Conservation (phyloP, 2,888 invertebrate genomes). For the Phania funesta region DNA sequence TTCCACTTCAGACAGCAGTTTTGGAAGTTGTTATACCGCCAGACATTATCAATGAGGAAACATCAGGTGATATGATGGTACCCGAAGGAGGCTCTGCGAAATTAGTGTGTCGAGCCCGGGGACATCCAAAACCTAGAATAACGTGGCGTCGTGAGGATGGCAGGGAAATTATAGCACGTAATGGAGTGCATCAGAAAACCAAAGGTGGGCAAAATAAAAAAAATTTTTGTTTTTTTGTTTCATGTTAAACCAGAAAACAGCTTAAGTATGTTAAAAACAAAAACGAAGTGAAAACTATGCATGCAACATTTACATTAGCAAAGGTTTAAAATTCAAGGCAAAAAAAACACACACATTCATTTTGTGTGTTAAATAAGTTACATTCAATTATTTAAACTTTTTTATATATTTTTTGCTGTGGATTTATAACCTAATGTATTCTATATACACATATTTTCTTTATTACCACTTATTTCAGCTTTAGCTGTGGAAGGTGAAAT, state of each 20-base stretch:
- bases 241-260: not conserved
- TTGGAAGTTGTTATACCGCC: conserved; percentile 95
- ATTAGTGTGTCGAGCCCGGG: conserved; percentile 91
- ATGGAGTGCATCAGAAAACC: conserved; percentile 86
- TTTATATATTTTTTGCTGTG: not conserved
- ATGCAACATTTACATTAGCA: conserved; percentile 54
- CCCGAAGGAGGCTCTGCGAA: conserved; percentile 95
- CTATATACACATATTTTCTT: not conserved
- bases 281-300: conserved; percentile 39
- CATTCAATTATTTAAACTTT: conserved; percentile 30
- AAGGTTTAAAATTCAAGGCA: not conserved
- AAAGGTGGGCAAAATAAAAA: conserved; percentile 82
- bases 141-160: conserved; percentile 94
- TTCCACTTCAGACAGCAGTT: conserved; percentile 85
- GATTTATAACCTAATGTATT: not conserved
- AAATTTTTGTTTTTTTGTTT: not conserved
- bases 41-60: conserved; percentile 93
- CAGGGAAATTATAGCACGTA: conserved; percentile 89
- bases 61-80: conserved; percentile 96
- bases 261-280: not conserved
- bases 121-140: conserved; percentile 91
- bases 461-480: conserved; percentile 80
- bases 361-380: conserved; percentile 15
- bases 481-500: conserved; percentile 89
- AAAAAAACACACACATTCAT: not conserved